Evolutionary conservation across 2,888 invertebrate genomes (phyloP).

Genomic region (Phyto melanocephala): DNA sequence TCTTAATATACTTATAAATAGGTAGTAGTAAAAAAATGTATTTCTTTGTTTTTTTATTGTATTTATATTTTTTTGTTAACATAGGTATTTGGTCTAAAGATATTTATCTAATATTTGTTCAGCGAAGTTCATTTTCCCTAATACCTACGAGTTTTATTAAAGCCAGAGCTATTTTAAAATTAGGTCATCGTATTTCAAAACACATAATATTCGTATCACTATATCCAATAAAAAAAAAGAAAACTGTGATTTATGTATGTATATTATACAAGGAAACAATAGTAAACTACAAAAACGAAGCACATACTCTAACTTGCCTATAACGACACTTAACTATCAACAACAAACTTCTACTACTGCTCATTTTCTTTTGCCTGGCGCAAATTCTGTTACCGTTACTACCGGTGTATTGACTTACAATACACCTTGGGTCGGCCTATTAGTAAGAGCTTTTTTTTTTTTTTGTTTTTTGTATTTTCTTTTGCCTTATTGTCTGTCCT

Average conservation of each 20-base stretch:
- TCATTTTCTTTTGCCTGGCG: constrained; percentile 63
- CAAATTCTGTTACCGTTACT: constrained; percentile 61
- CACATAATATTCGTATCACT: constrained; percentile 4
- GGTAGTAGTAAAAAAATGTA: background rate
- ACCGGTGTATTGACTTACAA: no score
- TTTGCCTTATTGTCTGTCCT: constrained; percentile 41
- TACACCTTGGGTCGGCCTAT: constrained; percentile 47
- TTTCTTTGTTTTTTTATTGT: constrained; percentile 30
- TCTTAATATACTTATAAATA: constrained; percentile 1
- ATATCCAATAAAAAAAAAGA: constrained; percentile 36
- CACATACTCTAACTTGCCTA: constrained; percentile 7
- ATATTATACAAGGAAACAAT: constrained; percentile 22
- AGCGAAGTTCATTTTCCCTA: constrained; percentile 3
- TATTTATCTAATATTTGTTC: background rate
- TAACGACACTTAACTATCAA: constrained; percentile 5
- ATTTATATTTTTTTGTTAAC: background rate
- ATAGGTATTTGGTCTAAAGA: background rate
- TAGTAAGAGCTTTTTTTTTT: constrained; percentile 5
- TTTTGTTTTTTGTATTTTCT: constrained; percentile 19
- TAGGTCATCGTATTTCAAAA: constrained; percentile 59
- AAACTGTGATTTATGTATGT: no score
- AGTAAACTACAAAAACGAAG: background rate
- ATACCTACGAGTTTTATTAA: constrained; percentile 1
- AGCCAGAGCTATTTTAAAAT: constrained; percentile 32
- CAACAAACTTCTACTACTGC: constrained; percentile 25